Percentiles rank a stretch among this genome's conserved stretches.
Conservation (phyloP, 2,888 invertebrate species). For the Melieria omissa region DNA sequence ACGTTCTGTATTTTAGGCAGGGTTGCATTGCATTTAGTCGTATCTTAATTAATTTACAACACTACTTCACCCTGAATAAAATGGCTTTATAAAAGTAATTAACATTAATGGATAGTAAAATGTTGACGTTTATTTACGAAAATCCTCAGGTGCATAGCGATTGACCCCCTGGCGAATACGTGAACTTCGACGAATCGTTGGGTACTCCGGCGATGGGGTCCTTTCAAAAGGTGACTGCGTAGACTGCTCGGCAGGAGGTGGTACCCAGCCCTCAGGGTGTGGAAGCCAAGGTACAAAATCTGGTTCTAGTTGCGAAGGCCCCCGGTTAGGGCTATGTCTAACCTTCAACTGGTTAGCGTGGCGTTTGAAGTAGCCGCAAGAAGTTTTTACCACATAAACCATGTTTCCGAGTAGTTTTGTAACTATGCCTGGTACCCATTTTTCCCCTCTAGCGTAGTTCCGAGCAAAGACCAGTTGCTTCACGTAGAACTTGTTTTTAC, state of each 20-base stretch:
- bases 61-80: too few species aligned
- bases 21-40: too few species aligned
- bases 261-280: neutral
- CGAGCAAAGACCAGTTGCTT: constrained; percentile 17
- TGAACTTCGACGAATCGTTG: constrained; percentile 9
- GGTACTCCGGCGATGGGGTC: neutral
- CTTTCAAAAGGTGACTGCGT: neutral
- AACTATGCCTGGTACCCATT: constrained; percentile 23
- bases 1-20: too few species aligned
- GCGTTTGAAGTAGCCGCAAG: constrained; percentile 10
- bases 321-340: too few species aligned
- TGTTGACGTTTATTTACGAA: too few species aligned
- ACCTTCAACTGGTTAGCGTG: constrained; percentile 6
- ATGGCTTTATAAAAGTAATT: too few species aligned
- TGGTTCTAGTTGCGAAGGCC: neutral
- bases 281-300: neutral
- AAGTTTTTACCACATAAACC: constrained; percentile 5
- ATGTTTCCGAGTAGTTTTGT: constrained; percentile 8
- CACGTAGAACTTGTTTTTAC: constrained; percentile 8
- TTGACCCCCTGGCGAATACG: constrained; percentile 16
- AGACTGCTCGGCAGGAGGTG: neutral
- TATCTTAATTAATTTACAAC: too few species aligned
- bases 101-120: too few species aligned
- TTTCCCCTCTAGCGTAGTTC: constrained; percentile 22
- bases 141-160: constrained; percentile 9